These are phyloP conservation scores for Cavia porcellus DNA, from an alignment of 2,113 vertebrate genomes.

Conservation along the genomic window DNA sequence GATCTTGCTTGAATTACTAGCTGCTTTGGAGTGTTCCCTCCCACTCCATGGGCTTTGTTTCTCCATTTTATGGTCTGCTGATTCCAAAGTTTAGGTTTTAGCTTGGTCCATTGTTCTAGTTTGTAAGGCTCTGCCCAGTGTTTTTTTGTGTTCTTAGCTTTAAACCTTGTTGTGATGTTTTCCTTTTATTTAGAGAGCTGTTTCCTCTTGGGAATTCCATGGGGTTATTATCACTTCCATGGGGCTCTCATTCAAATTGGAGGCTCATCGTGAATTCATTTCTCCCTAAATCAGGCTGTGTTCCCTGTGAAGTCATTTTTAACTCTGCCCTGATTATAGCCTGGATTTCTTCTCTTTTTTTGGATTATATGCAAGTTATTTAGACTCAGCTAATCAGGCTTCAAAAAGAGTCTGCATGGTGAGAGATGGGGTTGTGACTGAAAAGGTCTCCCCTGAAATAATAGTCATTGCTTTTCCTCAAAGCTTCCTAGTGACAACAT, in stretches of 20 bases:
- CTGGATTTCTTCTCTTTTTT: conserved; percentile 5
- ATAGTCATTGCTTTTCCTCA: conserved; percentile 28
- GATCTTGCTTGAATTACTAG: conserved; percentile 83
- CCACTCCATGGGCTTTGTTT: conserved; percentile 71
- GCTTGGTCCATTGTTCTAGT: conserved; percentile 69
- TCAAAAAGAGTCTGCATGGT: conserved; percentile 14
- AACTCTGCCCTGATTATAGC: not conserved
- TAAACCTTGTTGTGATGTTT: conserved; percentile 79
- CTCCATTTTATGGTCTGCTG: conserved; percentile 82
- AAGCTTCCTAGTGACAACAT: not conserved
- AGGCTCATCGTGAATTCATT: conserved; percentile 60
- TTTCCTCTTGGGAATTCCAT: conserved; percentile 82
- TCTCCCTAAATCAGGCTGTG: not conserved
- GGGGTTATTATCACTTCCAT: conserved; percentile 77
- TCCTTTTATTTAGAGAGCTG: conserved; percentile 79
- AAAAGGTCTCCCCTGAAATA: not conserved
- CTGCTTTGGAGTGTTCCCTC: conserved; percentile 73
- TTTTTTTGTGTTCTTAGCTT: conserved; percentile 74
- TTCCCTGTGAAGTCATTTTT: not conserved
- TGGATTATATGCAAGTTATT: conserved; percentile 22
- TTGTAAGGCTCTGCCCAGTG: conserved; percentile 65
- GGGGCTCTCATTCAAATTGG: conserved; percentile 70
- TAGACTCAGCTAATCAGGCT: conserved; percentile 39
- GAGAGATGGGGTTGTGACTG: not conserved
- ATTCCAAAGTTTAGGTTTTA: conserved; percentile 71